Evolutionary conservation across 2,888 invertebrate species (phyloP).

Genomic region (Trissolcus japonicus): DNA sequence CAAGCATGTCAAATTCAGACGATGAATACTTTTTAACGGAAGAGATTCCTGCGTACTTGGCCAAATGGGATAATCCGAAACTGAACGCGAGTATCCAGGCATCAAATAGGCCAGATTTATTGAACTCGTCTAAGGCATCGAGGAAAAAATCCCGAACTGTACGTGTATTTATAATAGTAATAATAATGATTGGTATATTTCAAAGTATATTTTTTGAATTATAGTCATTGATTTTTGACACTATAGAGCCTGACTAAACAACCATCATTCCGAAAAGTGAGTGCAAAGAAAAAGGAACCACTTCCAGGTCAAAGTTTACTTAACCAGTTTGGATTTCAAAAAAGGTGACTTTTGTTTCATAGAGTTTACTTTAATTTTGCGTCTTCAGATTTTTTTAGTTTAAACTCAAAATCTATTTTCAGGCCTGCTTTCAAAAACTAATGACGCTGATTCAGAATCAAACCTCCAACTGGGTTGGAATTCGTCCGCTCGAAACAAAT

Average conservation of each 20-base stretch:
- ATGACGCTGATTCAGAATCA: conserved; percentile 7
- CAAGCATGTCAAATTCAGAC: background rate
- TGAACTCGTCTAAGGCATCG: background rate
- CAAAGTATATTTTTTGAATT: conserved; percentile 1
- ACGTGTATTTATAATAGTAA: conserved; percentile 1
- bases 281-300: conserved; percentile 66
- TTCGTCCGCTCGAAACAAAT: background rate
- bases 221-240: conserved; percentile 1
- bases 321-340: conserved; percentile 83
- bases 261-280: conserved; percentile 34
- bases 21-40: conserved; percentile 28
- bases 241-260: conserved; percentile 37
- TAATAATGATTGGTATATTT: background rate
- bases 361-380: conserved; percentile 36
- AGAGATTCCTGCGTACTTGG: conserved; percentile 14
- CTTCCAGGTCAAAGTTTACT: conserved; percentile 79
- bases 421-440: conserved; percentile 3
- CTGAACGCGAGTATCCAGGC: background rate
- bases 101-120: background rate
- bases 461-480: conserved; percentile 18
- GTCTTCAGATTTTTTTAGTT: background rate
- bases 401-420: background rate
- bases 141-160: conserved; percentile 8
- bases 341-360: conserved; percentile 75
- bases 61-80: conserved; percentile 21